Base-by-base conservation (phyloP, 2,797 vertebrate genomes). In the Chloroceryle inda region DNA sequence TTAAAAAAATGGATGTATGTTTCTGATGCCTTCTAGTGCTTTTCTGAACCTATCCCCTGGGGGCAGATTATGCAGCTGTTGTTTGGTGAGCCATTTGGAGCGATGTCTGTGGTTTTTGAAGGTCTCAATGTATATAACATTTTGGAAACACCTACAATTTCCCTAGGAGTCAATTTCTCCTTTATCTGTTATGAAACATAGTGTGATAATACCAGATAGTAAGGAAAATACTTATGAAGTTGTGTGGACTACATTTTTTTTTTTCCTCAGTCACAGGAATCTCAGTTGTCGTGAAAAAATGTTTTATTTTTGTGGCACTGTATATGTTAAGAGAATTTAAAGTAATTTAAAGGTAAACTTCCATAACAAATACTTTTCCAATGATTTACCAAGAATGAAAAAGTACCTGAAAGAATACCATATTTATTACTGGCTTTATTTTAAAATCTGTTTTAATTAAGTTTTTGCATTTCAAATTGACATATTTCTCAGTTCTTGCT, bases 101-200 rank as follows among this genome's bases (percentile, higher is more conserved):
- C 98, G 97, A 98, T 95, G 98, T 99, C 97, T 98, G 98, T 99
- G 98, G 98, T 98, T 98, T 96, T 98, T 98, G 98, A 98, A 98
- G 97, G 98, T 99, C 98, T 98, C 95, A 96, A 98, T 99, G 98
- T 99, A 99, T 98, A 99, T 98, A 99, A 98, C 98, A 98, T 98
- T 98, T 98, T 96, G 97, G 98, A 97, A 97, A 98, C 97, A 97
- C 97, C 96, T 98, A 96, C 97, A 98, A 97, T 98, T 96, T 84
- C 96, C 98, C 98, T 98, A 90, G 97, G 92, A 95, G 94, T 97
- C 96, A 86, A 93, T 98, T 98, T 97, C 97, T 98, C 98, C 98
- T 98, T 97, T 99, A 98, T 99, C 97, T 98, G 98, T 99, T 98
- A 98, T 95, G 94, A 98, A 94, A 68, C 31, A 71, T 97, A 96